Base-by-base conservation (phyloP, 2,113 vertebrate genomes). In the Galeopterus variegatus region DNA sequence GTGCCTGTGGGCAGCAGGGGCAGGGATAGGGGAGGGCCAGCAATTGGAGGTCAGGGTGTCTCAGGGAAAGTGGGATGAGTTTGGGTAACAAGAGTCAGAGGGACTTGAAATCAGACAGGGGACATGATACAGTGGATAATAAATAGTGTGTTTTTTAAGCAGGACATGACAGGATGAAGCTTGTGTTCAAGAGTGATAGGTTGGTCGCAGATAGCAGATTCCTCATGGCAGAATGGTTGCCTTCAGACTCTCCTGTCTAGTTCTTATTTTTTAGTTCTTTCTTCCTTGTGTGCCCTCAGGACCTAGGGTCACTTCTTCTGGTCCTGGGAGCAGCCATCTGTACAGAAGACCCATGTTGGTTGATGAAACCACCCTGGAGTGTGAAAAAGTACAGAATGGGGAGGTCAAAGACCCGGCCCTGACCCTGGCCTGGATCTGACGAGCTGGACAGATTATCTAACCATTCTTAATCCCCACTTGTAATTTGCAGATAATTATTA, bases 401-500 rank as follows among this genome's bases (percentile, higher is more conserved):
- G 70, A 58, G 36, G 14, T 70, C 23, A 81, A 75, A 77, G 41
- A 31, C 36, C 36, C 23, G 24, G 76, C 50, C 33, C 54, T 52
- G 33, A 73, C 62, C 2, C 52, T 60, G 75, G 69, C 12, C 65
- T 28, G 28, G 64, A 62, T 54, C 21, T 75, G 31, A 48, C 41
- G 28, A 24, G 79, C n/a, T 91, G 21, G 26, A 67, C 23, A 52
- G 54, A 24, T 56, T 13, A 36, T 73, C 87, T 77, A 33, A 62
- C 11, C 7, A 77, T 65, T 33, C 48, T 87, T 76, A 73, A 41
- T 73, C 24, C 48, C 31, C 45, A 26, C 28, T 64, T 94, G 15
- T 94, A 92, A 86, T 82, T 85, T 94, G 33, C 62, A 86, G 19
- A 36, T 75, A 77, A 67, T 67, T 69, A 9, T 84, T 60, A 54